Conservation (phyloP, 2,888 invertebrate genomes). For the Toxonevra muliebris region DNA sequence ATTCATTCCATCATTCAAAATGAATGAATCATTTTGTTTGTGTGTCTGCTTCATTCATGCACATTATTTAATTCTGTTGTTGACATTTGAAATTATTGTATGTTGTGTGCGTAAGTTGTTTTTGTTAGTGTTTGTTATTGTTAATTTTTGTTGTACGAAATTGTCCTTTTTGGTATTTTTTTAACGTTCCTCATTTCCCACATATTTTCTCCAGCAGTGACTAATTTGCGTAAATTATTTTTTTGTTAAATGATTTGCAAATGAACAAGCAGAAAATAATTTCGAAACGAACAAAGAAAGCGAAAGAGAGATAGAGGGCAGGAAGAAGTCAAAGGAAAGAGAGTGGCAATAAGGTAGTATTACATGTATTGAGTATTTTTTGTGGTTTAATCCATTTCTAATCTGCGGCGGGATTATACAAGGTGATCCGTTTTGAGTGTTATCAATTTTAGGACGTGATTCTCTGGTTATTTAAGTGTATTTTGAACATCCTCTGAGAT, state of each 20-base stretch:
- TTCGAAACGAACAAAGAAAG: not conserved
- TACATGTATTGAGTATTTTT: no score
- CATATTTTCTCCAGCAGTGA: not conserved
- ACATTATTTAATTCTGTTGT: conserved; percentile 18
- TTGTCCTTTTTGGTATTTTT: not conserved
- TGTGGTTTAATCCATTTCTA: no score
- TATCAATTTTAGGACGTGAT: no score
- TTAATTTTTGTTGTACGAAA: not conserved
- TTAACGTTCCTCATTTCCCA: not conserved
- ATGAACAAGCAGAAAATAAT: not conserved
- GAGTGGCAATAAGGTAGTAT: not conserved
- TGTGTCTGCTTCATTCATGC: not conserved
- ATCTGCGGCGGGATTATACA: no score
- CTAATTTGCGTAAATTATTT: conserved; percentile 54
- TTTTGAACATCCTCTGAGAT: no score
- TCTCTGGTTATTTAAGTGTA: no score
- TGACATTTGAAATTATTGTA: conserved; percentile 17
- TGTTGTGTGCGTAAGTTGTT: not conserved
- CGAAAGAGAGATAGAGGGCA: not conserved
- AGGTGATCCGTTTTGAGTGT: no score
- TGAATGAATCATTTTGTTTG: no score
- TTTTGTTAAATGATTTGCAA: conserved; percentile 57
- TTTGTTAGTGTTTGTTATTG: not conserved
- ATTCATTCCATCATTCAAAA: no score
- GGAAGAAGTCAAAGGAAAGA: not conserved